Conservation (phyloP, 2,888 invertebrate species). For the Polydesmus complanatus region DNA sequence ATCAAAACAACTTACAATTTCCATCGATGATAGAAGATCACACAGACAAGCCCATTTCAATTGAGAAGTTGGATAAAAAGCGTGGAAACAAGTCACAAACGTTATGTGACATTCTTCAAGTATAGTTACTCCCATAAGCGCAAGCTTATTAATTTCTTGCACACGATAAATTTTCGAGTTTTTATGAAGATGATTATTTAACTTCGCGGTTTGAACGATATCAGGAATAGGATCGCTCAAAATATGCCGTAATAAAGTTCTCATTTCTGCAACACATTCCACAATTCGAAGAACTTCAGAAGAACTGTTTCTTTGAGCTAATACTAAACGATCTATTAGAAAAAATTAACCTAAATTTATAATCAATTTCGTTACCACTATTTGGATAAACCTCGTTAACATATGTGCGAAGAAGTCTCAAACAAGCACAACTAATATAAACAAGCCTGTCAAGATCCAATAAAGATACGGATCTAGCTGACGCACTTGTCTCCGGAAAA, state of each 20-base stretch:
- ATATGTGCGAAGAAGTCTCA: constrained; percentile 67
- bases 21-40: constrained; percentile 44
- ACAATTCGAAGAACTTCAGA: constrained; percentile 62
- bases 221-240: constrained; percentile 49
- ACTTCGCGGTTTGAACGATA: background rate
- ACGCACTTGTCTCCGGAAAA: constrained; percentile 18
- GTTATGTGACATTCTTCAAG: constrained; percentile 80
- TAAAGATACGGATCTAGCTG: constrained; percentile 30
- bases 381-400: constrained; percentile 85
- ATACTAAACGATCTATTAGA: constrained; percentile 5
- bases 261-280: constrained; percentile 71
- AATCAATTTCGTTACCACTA: constrained; percentile 40
- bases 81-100: constrained; percentile 82
- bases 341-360: background rate
- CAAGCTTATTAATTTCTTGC: constrained; percentile 16
- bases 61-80: constrained; percentile 85
- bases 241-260: constrained; percentile 65
- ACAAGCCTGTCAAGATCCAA: constrained; percentile 67
- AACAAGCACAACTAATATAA: constrained; percentile 68
- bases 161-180: background rate
- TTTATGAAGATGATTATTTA: constrained; percentile 10
- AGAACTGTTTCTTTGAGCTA: constrained; percentile 16
- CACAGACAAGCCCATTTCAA: constrained; percentile 87
- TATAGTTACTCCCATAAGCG: constrained; percentile 40
- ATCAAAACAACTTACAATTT: constrained; percentile 20